Evolutionary conservation across 2,797 vertebrate species (phyloP).

Genomic region (Anguilla megastoma): DNA sequence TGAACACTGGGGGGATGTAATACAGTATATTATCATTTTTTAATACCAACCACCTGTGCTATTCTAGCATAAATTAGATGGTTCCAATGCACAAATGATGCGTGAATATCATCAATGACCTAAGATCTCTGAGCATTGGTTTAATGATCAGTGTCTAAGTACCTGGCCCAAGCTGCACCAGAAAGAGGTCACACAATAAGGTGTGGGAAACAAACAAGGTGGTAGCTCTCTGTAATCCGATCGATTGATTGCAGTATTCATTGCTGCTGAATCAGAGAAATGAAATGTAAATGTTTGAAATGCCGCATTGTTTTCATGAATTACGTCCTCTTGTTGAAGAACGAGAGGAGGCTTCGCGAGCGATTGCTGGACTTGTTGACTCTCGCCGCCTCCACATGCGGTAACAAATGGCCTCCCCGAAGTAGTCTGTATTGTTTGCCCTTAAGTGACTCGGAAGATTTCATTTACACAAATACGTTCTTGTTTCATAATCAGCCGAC

Average conservation of each 20-base stretch:
- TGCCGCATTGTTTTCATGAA: background rate
- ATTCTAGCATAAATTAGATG: background rate
- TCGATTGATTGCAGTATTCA: background rate
- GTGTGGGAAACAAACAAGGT: background rate
- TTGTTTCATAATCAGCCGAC: constrained; percentile 18
- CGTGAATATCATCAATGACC: background rate
- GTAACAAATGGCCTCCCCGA: constrained; percentile 21
- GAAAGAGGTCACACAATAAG: background rate
- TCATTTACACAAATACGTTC: constrained; percentile 19
- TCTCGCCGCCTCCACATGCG: background rate
- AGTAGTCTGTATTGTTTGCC: constrained; percentile 1
- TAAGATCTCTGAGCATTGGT: background rate
- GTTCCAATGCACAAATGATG: background rate
- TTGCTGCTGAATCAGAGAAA: background rate
- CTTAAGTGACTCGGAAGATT: constrained; percentile 2
- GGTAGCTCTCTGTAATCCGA: background rate
- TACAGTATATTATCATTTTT: background rate
- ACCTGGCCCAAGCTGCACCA: background rate
- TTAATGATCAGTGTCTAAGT: background rate
- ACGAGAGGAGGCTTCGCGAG: background rate
- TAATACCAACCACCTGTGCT: background rate
- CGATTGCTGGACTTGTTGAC: background rate
- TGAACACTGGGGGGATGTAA: background rate
- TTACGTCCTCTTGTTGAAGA: background rate
- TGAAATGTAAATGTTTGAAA: background rate